These are phyloP conservation scores for Erebia epiphron DNA, from an alignment of 2,888 invertebrate genomes.

Conservation along the genomic window DNA sequence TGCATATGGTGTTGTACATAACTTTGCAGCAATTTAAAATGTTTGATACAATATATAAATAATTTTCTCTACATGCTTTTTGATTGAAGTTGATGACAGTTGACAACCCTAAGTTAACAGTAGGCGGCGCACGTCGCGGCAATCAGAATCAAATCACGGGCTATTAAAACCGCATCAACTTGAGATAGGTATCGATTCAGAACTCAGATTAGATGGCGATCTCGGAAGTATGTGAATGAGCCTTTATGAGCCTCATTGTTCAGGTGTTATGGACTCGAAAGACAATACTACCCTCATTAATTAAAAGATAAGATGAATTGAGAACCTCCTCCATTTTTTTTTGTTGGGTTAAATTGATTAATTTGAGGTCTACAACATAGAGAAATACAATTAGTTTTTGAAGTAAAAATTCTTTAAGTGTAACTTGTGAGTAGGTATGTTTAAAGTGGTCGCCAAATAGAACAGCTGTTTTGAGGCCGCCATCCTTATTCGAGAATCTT, in stretches of 20 bases:
- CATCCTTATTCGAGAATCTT: too few relatives aligned
- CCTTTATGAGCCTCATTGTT: conserved; percentile 30
- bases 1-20: too few relatives aligned
- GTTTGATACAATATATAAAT: too few relatives aligned
- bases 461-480: too few relatives aligned
- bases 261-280: conserved; percentile 24
- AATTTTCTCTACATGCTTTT: background rate
- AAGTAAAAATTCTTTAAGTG: too few relatives aligned
- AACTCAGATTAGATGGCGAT: conserved; percentile 63
- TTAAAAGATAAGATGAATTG: background rate
- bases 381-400: too few relatives aligned
- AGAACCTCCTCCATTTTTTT: background rate
- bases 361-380: too few relatives aligned
- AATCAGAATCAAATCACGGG: conserved; percentile 74
- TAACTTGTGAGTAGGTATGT: too few relatives aligned
- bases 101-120: conserved; percentile 23
- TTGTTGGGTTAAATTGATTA: too few relatives aligned
- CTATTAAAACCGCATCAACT: conserved; percentile 75
- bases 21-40: too few relatives aligned
- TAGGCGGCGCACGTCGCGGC: conserved; percentile 56
- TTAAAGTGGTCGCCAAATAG: too few relatives aligned
- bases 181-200: conserved; percentile 70
- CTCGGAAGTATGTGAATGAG: conserved; percentile 34
- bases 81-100: background rate
- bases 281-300: conserved; percentile 15